A percentile compares a stretch with the other conserved stretches of the same genome.
phyloP scores from a whole-genome alignment of 1,140 invertebrate genomes.

The Nymphalis io region DNA sequence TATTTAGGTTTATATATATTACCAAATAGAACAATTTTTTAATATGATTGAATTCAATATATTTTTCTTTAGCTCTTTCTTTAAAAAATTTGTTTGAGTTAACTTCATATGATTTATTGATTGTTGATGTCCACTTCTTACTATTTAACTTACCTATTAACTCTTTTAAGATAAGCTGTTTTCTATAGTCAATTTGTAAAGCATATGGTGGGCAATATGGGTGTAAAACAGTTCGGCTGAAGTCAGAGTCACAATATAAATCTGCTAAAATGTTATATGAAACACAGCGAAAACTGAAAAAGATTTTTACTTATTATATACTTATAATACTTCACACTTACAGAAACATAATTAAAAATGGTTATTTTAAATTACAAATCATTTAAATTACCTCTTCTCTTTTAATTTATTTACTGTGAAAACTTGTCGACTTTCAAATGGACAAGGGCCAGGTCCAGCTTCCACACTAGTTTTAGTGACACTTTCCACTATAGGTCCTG shows the following conservation, averaged over 20 bases:
- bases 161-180: slow-evolving; percentile 91
- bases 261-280: slow-evolving; percentile 95
- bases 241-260: slow-evolving; percentile 91
- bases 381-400: slow-evolving; percentile 50
- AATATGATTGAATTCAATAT: too few relatives aligned
- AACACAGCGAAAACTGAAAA: slow-evolving; percentile 88
- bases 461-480: slow-evolving; percentile 82
- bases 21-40: too few relatives aligned
- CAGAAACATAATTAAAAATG: neutral
- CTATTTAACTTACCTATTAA: slow-evolving; percentile 82
- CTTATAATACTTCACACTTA: too few relatives aligned
- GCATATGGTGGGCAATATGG: slow-evolving; percentile 90
- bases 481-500: slow-evolving; percentile 82
- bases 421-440: slow-evolving; percentile 89
- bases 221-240: slow-evolving; percentile 86
- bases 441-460: slow-evolving; percentile 88
- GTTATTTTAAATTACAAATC: neutral
- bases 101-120: too few relatives aligned
- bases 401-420: slow-evolving; percentile 84
- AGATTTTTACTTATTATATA: too few relatives aligned
- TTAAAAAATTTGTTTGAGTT: too few relatives aligned
- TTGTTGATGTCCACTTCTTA: too few relatives aligned
- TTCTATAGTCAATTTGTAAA: slow-evolving; percentile 91
- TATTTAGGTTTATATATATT: too few relatives aligned
- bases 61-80: too few relatives aligned